A percentile compares a stretch with the other conserved stretches of the same genome.
These are phyloP conservation scores for Chymomyza costata DNA, from an alignment of 1,140 invertebrate genomes.

Conservation along the genomic window DNA sequence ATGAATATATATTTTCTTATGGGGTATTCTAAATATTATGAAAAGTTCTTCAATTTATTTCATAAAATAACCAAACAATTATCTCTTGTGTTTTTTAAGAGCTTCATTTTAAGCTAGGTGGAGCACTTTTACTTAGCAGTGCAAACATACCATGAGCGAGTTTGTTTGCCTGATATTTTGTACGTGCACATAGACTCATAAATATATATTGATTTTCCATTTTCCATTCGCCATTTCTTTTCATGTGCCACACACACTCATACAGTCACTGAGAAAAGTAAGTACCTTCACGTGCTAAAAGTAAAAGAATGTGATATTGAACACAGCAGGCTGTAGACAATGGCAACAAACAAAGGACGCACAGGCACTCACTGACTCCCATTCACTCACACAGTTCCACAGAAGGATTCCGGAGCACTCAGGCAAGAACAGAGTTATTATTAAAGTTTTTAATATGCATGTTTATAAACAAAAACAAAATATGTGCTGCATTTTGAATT, in stretches of 20 bases:
- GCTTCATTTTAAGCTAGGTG: too few relatives aligned
- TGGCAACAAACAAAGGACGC: constrained; percentile 20
- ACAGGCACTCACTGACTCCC: too few relatives aligned
- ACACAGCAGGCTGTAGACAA: constrained; percentile 34
- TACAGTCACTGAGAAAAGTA: constrained; percentile 7
- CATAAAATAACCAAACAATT: too few relatives aligned
- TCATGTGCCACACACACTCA: constrained; percentile 20
- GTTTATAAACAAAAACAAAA: constrained; percentile 50
- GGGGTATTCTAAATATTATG: too few relatives aligned
- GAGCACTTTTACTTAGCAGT: too few relatives aligned
- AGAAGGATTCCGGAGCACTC: not conserved
- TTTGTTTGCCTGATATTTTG: constrained; percentile 42
- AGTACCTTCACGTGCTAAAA: constrained; percentile 34
- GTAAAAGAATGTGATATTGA: constrained; percentile 29
- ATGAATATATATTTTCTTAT: too few relatives aligned
- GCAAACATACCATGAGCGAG: too few relatives aligned
- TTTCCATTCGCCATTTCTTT: constrained; percentile 38
- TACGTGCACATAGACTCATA: constrained; percentile 68
- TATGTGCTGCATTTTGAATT: constrained; percentile 52
- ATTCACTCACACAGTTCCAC: too few relatives aligned
- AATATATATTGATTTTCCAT: constrained; percentile 69
- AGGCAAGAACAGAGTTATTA: constrained; percentile 56
- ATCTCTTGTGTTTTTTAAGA: too few relatives aligned
- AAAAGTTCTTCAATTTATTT: too few relatives aligned
- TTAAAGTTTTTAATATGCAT: constrained; percentile 67